Conservation (phyloP, 2,113 vertebrate genomes). For the Grallaria varia region DNA sequence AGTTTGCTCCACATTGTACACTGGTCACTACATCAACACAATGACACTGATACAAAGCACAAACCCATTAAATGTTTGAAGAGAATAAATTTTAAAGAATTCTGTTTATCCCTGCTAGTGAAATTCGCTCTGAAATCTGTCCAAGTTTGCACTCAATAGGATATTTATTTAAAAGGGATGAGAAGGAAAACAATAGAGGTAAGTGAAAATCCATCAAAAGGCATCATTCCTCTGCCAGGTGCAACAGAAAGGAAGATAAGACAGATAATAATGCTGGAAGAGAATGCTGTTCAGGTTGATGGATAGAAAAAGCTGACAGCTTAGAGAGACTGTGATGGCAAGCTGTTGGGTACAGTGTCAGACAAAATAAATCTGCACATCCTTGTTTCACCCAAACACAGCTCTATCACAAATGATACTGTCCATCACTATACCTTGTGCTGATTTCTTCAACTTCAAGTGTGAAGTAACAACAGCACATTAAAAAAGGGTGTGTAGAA, state of each 20-base stretch:
- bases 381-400: background rate
- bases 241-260: constrained; percentile 42
- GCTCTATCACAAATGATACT: background rate
- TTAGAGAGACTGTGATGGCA: background rate
- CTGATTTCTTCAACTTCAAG: background rate
- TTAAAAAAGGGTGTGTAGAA: background rate
- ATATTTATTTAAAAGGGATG: constrained; percentile 34
- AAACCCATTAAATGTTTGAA: background rate
- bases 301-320: constrained; percentile 39
- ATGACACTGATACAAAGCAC: background rate
- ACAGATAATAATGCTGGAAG: constrained; percentile 43
- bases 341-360: constrained; percentile 3
- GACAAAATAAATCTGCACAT: constrained; percentile 23
- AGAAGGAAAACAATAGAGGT: constrained; percentile 42
- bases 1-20: background rate
- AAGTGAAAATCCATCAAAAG: constrained; percentile 55
- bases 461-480: background rate
- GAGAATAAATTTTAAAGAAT: background rate
- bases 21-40: background rate
- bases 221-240: constrained; percentile 6
- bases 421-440: background rate
- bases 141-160: background rate
- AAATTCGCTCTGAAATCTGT: constrained; percentile 34
- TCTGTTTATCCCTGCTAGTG: background rate
- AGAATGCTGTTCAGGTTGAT: constrained; percentile 18